Conservation (phyloP, 2,113 vertebrate species). For the Anser brachyrhynchus region DNA sequence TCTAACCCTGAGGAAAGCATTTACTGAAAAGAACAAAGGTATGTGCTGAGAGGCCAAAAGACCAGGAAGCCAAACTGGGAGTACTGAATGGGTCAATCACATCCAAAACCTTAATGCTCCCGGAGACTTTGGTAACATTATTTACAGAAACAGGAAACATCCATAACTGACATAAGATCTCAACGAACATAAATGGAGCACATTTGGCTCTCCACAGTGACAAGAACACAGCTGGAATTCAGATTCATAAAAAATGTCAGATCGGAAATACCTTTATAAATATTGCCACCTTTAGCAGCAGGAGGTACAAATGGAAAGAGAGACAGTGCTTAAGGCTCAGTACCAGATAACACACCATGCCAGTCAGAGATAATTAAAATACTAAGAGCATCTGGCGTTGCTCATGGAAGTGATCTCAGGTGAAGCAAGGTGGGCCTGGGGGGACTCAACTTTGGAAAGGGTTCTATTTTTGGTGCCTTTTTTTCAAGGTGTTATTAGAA, state of each 20-base stretch:
- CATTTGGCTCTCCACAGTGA: neutral
- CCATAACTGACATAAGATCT: neutral
- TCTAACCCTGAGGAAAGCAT: neutral
- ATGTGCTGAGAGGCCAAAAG: neutral
- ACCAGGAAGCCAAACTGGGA: neutral
- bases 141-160: neutral
- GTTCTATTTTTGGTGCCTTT: neutral
- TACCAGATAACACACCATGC: neutral
- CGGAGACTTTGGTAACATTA: neutral
- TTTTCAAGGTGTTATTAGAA: neutral
- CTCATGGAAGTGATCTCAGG: neutral
- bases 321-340: neutral
- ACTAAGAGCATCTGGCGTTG: neutral
- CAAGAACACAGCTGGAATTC: neutral
- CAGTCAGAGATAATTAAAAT: neutral
- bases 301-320: neutral
- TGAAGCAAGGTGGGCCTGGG: neutral
- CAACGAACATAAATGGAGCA: neutral
- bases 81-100: neutral
- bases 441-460: neutral
- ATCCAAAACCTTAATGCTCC: neutral
- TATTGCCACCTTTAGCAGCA: neutral
- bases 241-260: neutral
- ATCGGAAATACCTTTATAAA: neutral
- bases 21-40: slow-evolving; percentile 28